Conservation (phyloP, 2,797 vertebrate genomes). For the Paedocypris micromegethes region DNA sequence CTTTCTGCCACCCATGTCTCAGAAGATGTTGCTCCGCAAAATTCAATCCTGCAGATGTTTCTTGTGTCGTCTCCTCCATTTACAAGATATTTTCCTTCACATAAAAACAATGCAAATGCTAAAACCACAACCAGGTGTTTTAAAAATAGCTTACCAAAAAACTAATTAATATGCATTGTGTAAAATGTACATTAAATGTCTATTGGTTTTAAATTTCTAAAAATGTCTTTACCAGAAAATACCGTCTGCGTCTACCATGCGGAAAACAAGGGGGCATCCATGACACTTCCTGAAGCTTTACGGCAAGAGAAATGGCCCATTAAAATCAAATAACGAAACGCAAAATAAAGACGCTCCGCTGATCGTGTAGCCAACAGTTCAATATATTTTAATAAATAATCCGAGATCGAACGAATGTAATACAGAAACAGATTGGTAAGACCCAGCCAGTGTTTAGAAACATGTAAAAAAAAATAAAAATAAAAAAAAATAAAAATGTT, state of each 20-base stretch:
- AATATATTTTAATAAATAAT: too few species aligned
- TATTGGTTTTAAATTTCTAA: too few species aligned
- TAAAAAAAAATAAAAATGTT: background rate
- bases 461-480: background rate
- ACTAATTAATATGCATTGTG: too few species aligned
- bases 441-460: too few species aligned
- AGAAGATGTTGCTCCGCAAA: conserved; percentile 70
- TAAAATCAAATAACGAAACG: conserved; percentile 1
- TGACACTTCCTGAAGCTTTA: background rate
- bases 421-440: background rate
- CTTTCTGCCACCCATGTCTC: conserved; percentile 71
- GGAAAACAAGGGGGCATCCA: background rate
- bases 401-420: too few species aligned
- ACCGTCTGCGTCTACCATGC: conserved; percentile 1
- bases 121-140: background rate
- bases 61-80: conserved; percentile 57
- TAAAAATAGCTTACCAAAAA: too few species aligned
- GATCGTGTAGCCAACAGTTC: background rate
- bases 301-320: background rate
- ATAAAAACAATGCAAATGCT: background rate
- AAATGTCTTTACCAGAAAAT: too few species aligned
- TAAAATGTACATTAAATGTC: too few species aligned
- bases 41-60: conserved; percentile 59
- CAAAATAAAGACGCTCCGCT: background rate
- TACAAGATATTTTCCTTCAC: background rate